Percentiles rank a stretch among this genome's conserved stretches.
Conservation (phyloP, 1,140 invertebrate genomes). For the Anoplophora glabripennis region DNA sequence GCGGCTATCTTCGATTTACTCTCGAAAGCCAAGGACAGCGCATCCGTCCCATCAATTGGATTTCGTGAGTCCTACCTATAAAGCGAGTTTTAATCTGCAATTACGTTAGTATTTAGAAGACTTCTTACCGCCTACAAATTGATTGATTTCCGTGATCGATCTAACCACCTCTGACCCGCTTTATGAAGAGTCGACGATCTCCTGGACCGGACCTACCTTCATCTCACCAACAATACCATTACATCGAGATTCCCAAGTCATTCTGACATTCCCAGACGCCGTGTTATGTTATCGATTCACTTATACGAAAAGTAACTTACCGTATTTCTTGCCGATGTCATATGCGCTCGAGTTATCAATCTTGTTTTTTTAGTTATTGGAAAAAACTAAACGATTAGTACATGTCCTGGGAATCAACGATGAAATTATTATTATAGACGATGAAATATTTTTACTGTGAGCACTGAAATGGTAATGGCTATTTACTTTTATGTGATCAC, state of each 20-base stretch:
- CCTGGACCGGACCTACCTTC: too few species aligned
- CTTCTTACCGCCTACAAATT: too few species aligned
- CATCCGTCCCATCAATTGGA: too few species aligned
- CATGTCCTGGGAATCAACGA: conserved; percentile 13
- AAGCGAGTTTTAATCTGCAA: too few species aligned
- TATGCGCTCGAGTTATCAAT: conserved; percentile 16
- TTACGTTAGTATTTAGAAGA: too few species aligned
- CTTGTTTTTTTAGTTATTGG: conserved; percentile 2
- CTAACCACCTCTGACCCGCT: too few species aligned
- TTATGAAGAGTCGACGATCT: too few species aligned
- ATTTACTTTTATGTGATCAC: neutral
- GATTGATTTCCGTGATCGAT: too few species aligned
- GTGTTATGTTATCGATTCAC: conserved; percentile 24
- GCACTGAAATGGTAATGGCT: conserved; percentile 5
- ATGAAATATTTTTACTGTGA: conserved; percentile 11
- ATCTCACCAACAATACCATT: too few species aligned
- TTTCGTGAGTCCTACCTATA: too few species aligned
- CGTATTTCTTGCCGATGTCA: conserved; percentile 10
- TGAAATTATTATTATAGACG: conserved; percentile 13
- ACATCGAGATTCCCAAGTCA: conserved; percentile 3
- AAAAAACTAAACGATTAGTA: conserved; percentile 10
- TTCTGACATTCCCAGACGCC: conserved; percentile 20
- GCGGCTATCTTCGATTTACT: too few species aligned
- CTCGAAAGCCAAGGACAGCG: too few species aligned
- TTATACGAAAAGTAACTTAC: conserved; percentile 22